Evolutionary conservation across 2,888 invertebrate genomes (phyloP).

Genomic region (Sphaerophoria rueppellii): DNA sequence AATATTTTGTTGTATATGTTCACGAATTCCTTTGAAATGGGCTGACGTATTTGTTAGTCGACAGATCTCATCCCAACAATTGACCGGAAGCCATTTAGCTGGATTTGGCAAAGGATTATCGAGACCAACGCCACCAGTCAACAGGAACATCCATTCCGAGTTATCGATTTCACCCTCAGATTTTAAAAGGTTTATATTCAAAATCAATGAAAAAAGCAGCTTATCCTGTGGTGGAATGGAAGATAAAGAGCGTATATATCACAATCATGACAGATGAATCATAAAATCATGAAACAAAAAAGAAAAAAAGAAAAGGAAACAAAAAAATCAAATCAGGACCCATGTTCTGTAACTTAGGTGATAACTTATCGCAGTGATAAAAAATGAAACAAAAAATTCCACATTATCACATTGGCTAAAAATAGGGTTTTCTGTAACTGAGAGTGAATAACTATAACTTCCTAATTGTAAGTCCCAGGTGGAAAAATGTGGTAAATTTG

Average conservation of each 20-base stretch:
- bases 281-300: not conserved
- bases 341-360: too few species aligned
- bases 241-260: not conserved
- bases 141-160: constrained; percentile 91
- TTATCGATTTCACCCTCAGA: constrained; percentile 85
- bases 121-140: constrained; percentile 92
- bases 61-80: constrained; percentile 91
- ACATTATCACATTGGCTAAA: too few species aligned
- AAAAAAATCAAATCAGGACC: constrained; percentile 36
- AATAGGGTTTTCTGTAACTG: too few species aligned
- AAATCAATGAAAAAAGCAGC: constrained; percentile 91
- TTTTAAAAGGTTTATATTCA: constrained; percentile 88
- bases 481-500: too few species aligned
- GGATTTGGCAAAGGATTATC: constrained; percentile 89
- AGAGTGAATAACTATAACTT: too few species aligned
- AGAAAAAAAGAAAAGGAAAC: not conserved
- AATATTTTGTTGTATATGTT: constrained; percentile 85
- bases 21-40: constrained; percentile 85
- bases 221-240: constrained; percentile 86
- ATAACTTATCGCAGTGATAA: too few species aligned
- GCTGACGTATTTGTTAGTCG: constrained; percentile 83
- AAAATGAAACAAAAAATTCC: too few species aligned
- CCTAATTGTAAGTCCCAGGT: too few species aligned
- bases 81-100: constrained; percentile 87
- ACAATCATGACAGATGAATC: not conserved